Conservation (phyloP, 2,113 vertebrate genomes). For the Condylura cristata region DNA sequence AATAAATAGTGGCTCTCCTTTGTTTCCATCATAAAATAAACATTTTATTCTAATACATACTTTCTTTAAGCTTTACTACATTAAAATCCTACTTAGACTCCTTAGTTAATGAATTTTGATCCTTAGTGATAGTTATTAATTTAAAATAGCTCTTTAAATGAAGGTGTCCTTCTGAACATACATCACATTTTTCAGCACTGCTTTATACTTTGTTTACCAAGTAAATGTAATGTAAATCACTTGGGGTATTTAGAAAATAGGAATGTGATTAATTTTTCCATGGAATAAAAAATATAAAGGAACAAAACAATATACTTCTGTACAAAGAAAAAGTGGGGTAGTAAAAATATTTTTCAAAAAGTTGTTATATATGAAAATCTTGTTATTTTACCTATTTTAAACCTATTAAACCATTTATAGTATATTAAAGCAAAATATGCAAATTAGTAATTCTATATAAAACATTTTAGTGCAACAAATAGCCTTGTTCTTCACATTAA, state of each 20-base stretch:
- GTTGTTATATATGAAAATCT: neutral
- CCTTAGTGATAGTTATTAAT: neutral
- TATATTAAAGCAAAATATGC: no score
- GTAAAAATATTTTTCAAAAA: neutral
- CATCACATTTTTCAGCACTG: neutral
- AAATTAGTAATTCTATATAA: neutral
- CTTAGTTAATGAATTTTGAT: conserved; percentile 33
- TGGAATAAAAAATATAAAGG: neutral
- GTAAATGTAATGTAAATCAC: neutral
- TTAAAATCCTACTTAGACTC: neutral
- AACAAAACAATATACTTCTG: conserved; percentile 31
- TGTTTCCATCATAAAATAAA: neutral
- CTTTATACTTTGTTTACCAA: neutral
- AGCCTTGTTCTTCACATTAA: neutral
- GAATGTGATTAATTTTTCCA: neutral
- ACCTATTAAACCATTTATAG: no score
- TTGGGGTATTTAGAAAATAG: neutral
- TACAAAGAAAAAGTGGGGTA: conserved; percentile 18
- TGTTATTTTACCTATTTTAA: neutral
- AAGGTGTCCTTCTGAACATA: neutral
- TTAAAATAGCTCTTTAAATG: conserved; percentile 13
- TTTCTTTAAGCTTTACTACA: conserved; percentile 31
- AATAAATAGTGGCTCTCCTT: neutral
- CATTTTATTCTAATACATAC: conserved; percentile 3
- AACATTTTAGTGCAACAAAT: conserved; percentile 19